Evolutionary conservation across 1,140 invertebrate genomes (phyloP).

Genomic region (Bombyx mandarina): DNA sequence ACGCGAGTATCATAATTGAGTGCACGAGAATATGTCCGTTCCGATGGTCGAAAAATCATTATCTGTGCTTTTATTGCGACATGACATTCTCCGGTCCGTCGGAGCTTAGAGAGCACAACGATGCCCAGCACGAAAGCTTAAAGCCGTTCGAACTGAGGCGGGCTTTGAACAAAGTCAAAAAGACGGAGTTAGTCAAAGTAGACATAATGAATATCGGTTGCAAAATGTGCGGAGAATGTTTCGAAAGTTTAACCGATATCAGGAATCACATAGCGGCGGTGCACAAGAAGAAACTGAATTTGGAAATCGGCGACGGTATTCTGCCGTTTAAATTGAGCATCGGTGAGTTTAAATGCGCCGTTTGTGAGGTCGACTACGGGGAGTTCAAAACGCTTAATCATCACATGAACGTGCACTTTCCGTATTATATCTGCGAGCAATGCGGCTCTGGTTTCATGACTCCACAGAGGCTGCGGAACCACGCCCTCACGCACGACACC

Average conservation of each 20-base stretch:
- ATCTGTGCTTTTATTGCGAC: constrained; percentile 53
- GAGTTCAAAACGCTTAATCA: constrained; percentile 59
- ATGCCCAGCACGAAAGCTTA: constrained; percentile 22
- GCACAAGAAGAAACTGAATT: constrained; percentile 39
- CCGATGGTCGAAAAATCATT: constrained; percentile 55
- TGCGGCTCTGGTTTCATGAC: constrained; percentile 79
- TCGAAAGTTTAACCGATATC: constrained; percentile 25
- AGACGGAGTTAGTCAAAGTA: constrained; percentile 51
- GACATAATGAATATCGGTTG: constrained; percentile 46
- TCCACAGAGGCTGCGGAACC: constrained; percentile 46
- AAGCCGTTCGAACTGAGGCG: constrained; percentile 25
- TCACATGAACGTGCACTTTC: constrained; percentile 65
- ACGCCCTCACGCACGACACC: constrained; percentile 57
- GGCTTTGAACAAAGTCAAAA: constrained; percentile 39
- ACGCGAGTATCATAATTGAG: constrained; percentile 40
- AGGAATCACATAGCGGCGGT: constrained; percentile 35
- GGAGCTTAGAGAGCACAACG: constrained; percentile 37
- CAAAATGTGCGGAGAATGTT: constrained; percentile 34
- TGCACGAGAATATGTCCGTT: constrained; percentile 50
- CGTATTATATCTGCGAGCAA: constrained; percentile 81
- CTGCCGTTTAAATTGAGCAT: constrained; percentile 47
- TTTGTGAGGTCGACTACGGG: constrained; percentile 57
- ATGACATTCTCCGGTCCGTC: constrained; percentile 37
- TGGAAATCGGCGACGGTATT: constrained; percentile 34
- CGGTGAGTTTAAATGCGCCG: constrained; percentile 40